Evolutionary conservation across 2,113 vertebrate genomes (phyloP), one percentile per base, ranked within the genome.

Genomic region (Barbus barbus): DNA sequence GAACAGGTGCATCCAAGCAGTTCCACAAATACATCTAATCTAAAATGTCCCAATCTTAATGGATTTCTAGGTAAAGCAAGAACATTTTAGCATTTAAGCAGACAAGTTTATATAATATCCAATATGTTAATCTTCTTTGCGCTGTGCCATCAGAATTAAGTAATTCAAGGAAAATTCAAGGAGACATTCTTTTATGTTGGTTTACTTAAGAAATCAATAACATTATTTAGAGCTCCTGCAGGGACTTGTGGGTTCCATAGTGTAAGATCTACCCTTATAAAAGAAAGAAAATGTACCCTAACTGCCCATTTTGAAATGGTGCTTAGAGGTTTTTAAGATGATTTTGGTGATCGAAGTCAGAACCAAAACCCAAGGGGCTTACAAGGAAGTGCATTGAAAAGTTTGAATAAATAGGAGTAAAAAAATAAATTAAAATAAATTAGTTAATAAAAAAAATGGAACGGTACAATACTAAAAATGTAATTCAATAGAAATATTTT

Each of bases 21-120:
- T 61, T 79, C 48, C 51, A 61, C 18, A 79, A 80, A 73, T 44
- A 38, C 13, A 0, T 41, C 33, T 84, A 60, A 84, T 78, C 48
- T 79, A 51, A 71, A 51, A 79, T 41, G 13, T 22, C 41, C 51
- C 22, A 24, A 75, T 63, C 71, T 24, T 76, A 75, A 41, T 36
- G 48, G 76, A 72, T 73, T 79, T 84, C 83, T 61, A 13, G 8
- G 36, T 58, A 78, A 48, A 79, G 18, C 5, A 56, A 22, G 24
- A 28, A 56, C 48, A 71, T 48, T 38, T 84, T 7, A 46, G 2
- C 33, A 72, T 44, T 60, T 28, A 31, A 84, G 5, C 22, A 36
- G 41, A 31, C 18, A 24, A 78, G 22, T 58, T 58, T n/a, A 58
- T n/a, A n/a, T 58, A n/a, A 31, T 18, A 26, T 48, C 18, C 38